Evolutionary conservation across 2,797 vertebrate species (phyloP).

Genomic region (Lagocephalus sceleratus): DNA sequence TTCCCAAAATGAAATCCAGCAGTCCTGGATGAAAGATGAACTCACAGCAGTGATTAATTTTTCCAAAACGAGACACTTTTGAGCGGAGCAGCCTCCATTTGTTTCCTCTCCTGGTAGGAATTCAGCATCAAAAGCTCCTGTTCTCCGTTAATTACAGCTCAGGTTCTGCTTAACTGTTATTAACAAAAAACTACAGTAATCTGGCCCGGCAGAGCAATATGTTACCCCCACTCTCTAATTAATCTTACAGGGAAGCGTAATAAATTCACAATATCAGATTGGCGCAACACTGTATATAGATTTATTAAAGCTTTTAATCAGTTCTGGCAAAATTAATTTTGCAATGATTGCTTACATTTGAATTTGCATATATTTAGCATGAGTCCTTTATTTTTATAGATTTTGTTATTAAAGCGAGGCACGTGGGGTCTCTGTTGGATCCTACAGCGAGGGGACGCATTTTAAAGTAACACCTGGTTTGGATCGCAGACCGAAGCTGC

Average conservation of each 20-base stretch:
- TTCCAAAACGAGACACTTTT: slow-evolving; percentile 73
- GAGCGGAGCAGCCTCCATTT: slow-evolving; percentile 59
- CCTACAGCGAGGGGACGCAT: not conserved
- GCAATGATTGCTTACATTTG: slow-evolving; percentile 99
- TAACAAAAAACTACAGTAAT: slow-evolving; percentile 96
- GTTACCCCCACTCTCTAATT: slow-evolving; percentile 98
- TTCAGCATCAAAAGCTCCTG: slow-evolving; percentile 91
- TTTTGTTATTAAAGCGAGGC: slow-evolving; percentile 84
- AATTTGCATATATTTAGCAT: slow-evolving; percentile 98
- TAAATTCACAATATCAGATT: slow-evolving; percentile 99
- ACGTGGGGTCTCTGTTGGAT: slow-evolving; percentile 63
- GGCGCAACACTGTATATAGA: slow-evolving; percentile 98
- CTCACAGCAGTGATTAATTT: slow-evolving; percentile 53
- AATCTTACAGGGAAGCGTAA: slow-evolving; percentile 98
- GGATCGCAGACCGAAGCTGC: too few species aligned
- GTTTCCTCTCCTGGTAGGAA: slow-evolving; percentile 79
- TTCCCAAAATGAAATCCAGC: slow-evolving; percentile 28
- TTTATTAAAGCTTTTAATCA: slow-evolving; percentile 99
- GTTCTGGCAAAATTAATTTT: slow-evolving; percentile 99
- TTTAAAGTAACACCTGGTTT: slow-evolving; percentile 17
- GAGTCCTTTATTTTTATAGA: slow-evolving; percentile 98
- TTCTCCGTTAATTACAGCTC: slow-evolving; percentile 96
- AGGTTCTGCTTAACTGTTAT: slow-evolving; percentile 97
- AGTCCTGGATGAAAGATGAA: slow-evolving; percentile 48
- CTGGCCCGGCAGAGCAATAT: slow-evolving; percentile 96